A percentile compares a stretch with the other conserved stretches of the same genome.
Evolutionary conservation across 2,113 vertebrate species (phyloP).

Genomic region (Muntiacus muntjak): DNA sequence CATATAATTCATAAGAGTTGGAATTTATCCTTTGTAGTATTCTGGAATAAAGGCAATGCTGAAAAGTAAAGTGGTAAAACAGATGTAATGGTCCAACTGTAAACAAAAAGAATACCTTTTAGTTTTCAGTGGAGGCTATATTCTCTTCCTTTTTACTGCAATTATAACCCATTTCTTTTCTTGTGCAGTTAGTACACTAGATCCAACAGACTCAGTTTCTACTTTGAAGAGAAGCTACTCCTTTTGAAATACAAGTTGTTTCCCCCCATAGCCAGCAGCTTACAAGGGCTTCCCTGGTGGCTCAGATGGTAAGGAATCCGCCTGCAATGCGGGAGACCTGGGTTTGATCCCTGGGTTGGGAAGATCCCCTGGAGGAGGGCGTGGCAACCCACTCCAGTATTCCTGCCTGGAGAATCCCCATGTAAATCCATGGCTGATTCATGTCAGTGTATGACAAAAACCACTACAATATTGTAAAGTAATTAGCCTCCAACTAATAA

Average conservation of each 20-base stretch:
- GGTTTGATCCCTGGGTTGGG: not conserved
- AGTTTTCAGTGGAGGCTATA: not conserved
- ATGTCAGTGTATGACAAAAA: too few relatives aligned
- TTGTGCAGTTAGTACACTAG: not conserved
- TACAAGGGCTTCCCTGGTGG: not conserved
- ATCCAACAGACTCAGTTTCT: not conserved
- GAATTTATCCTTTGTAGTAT: not conserved
- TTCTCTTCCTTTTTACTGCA: not conserved
- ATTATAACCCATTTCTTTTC: not conserved
- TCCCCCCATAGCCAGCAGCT: not conserved
- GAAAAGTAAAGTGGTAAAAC: not conserved
- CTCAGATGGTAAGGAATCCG: rapidly evolving
- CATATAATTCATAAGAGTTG: not conserved
- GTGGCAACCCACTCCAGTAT: not conserved
- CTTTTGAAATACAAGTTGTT: not conserved
- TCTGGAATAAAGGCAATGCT: not conserved
- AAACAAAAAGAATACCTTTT: not conserved
- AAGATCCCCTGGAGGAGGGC: not conserved
- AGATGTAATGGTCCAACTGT: not conserved
- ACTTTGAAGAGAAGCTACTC: not conserved
- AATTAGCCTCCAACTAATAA: too few relatives aligned
- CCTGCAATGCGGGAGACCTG: not conserved
- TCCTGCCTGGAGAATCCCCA: not conserved
- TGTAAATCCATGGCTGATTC: too few relatives aligned
- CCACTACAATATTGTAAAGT: too few relatives aligned